Percentiles rank a stretch among this genome's conserved stretches.
phyloP scores from a whole-genome alignment of 2,888 invertebrate genomes.

The Caenorhabditis uteleia region DNA sequence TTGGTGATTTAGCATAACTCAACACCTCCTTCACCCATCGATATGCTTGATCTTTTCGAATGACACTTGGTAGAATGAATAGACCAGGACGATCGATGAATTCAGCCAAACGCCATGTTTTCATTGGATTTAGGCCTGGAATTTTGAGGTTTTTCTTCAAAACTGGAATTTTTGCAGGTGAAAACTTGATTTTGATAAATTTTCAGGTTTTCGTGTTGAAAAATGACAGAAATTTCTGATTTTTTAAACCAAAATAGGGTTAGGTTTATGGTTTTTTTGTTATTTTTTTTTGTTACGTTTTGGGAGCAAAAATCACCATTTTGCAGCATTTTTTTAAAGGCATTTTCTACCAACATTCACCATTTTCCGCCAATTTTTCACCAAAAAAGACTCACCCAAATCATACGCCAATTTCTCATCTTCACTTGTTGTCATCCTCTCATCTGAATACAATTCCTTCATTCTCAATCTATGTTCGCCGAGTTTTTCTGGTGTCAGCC shows the following conservation, averaged over 20 bases:
- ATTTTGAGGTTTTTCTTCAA: background rate
- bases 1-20: constrained; percentile 70
- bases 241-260: too few species aligned
- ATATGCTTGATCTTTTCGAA: constrained; percentile 62
- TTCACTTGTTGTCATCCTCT: background rate
- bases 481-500: too few species aligned
- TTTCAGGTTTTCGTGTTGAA: too few species aligned
- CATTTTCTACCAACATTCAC: too few species aligned
- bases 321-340: too few species aligned
- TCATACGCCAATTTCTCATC: background rate
- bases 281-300: too few species aligned
- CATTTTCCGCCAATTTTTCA: background rate
- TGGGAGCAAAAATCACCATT: too few species aligned
- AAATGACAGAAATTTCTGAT: too few species aligned
- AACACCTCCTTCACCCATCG: constrained; percentile 71
- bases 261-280: too few species aligned
- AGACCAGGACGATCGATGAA: constrained; percentile 52
- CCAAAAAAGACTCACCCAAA: constrained; percentile 1
- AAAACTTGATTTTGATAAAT: background rate
- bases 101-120: constrained; percentile 52
- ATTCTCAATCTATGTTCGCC: too few species aligned
- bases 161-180: background rate
- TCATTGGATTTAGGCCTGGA: constrained; percentile 29
- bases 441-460: too few species aligned
- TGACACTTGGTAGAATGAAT: constrained; percentile 51